Evolutionary conservation across 2,797 vertebrate species (phyloP), one percentile per base, ranked within the genome.

Genomic region (Notamacropus eugenii): DNA sequence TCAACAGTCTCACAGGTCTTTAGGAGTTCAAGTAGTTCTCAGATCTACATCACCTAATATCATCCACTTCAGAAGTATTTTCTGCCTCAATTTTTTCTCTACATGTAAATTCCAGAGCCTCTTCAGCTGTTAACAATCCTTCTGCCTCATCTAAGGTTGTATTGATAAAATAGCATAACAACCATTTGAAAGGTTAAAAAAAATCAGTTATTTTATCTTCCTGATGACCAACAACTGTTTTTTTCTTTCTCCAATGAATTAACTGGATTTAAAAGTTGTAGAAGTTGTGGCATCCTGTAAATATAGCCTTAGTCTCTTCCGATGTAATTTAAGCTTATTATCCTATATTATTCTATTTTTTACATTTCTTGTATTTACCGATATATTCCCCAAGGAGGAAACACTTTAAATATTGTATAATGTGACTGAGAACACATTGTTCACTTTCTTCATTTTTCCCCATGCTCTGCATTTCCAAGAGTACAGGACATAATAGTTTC

Each of bases 361-460:
- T 95, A 46, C 55, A 87, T 90, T 92, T 92, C 90, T 94, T 24
- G 67, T 87, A 95, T 93, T 95, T 29, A 94, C 31, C 93, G 92
- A 31, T 19, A 82, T 91, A 28, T 93, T 91, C 87, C 94, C 19
- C 29, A 67, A 92, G 93, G n/a, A 94, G 52, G 91, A 50, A 93
- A 92, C 6, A 67, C 19, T 55, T 90, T n/a, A 67, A 31, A 91
- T 34, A 67, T 90, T 62, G 93, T 58, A n/a, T 34, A 24, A n/a
- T 14, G 2, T 5, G 5, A 93, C 4, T 94, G 29, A 96, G 22
- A 28, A 34, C 31, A 94, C 34, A 57, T 92, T 90, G 95, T 94
- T 92, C 46, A 91, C 6, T 90, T 58, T 95, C 94, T 67, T 11
- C 94, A 56, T 14, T 59, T 87, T 59, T 50, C 22, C 10, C 24